A percentile compares a stretch with the other conserved stretches of the same genome.
These are phyloP conservation scores for Huso huso DNA, from an alignment of 2,797 vertebrate species.

Conservation along the genomic window DNA sequence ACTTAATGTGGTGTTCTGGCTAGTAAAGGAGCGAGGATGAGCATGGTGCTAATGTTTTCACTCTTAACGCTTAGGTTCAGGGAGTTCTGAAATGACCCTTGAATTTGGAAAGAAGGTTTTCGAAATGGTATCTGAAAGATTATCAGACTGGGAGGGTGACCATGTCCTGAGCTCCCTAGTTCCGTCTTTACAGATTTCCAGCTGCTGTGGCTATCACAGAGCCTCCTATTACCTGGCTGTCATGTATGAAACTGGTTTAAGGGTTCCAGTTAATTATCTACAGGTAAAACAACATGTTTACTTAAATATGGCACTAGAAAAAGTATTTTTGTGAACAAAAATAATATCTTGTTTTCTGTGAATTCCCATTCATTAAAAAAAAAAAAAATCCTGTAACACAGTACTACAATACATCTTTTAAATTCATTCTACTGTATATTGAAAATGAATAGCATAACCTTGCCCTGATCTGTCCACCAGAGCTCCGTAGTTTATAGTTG, in stretches of 20 bases:
- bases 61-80: constrained; percentile 29
- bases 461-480: too few relatives aligned
- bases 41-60: neutral
- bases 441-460: too few relatives aligned
- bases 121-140: constrained; percentile 47
- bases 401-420: too few relatives aligned
- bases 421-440: too few relatives aligned
- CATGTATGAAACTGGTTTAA: constrained; percentile 69
- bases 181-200: constrained; percentile 62
- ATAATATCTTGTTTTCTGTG: too few relatives aligned
- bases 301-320: too few relatives aligned
- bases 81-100: constrained; percentile 24
- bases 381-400: too few relatives aligned
- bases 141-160: constrained; percentile 35
- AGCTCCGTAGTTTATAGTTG: too few relatives aligned
- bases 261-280: constrained; percentile 47
- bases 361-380: too few relatives aligned
- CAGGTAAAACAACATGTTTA: constrained; percentile 53
- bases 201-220: constrained; percentile 77
- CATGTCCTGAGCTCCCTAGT: constrained; percentile 40
- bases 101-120: constrained; percentile 58
- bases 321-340: too few relatives aligned
- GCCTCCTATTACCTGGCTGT: constrained; percentile 78
- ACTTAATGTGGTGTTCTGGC: too few relatives aligned
- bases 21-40: too few relatives aligned